These are phyloP conservation scores for Stictonetta naevosa DNA, from an alignment of 2,113 vertebrate genomes.

Conservation along the genomic window DNA sequence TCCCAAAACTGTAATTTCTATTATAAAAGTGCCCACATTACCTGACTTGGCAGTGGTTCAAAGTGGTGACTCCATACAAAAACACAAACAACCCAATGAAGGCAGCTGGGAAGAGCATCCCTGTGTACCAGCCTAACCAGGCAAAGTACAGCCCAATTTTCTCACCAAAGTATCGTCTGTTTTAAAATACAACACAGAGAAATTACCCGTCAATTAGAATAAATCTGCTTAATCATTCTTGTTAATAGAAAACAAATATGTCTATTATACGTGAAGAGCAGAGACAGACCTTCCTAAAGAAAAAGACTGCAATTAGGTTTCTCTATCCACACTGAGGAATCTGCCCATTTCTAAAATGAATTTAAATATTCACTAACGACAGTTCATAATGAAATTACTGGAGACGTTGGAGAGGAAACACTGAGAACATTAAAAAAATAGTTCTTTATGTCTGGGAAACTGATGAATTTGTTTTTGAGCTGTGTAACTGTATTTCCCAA, in stretches of 20 bases:
- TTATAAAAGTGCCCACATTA: conserved; percentile 66
- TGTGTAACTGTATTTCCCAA: not conserved
- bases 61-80: conserved; percentile 90
- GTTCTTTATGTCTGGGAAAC: not conserved
- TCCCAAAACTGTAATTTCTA: not conserved
- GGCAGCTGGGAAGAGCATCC: conserved; percentile 96
- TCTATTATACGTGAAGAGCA: not conserved
- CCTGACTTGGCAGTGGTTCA: conserved; percentile 95
- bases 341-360: not conserved
- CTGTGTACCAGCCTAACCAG: conserved; percentile 97
- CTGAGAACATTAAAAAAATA: not conserved
- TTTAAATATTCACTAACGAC: not conserved
- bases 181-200: conserved; percentile 59
- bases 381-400: not conserved
- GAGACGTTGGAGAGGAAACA: not conserved
- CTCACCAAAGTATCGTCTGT: conserved; percentile 94
- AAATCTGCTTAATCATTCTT: not conserved
- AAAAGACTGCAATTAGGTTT: not conserved
- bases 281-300: not conserved
- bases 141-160: conserved; percentile 97
- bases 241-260: not conserved
- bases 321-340: not conserved
- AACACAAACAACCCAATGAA: conserved; percentile 93
- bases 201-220: not conserved
- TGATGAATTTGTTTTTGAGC: not conserved